A percentile compares a stretch with the other conserved stretches of the same genome.
phyloP scores from a whole-genome alignment of 2,797 vertebrate species.

The Petrocephalus schoutedeni region DNA sequence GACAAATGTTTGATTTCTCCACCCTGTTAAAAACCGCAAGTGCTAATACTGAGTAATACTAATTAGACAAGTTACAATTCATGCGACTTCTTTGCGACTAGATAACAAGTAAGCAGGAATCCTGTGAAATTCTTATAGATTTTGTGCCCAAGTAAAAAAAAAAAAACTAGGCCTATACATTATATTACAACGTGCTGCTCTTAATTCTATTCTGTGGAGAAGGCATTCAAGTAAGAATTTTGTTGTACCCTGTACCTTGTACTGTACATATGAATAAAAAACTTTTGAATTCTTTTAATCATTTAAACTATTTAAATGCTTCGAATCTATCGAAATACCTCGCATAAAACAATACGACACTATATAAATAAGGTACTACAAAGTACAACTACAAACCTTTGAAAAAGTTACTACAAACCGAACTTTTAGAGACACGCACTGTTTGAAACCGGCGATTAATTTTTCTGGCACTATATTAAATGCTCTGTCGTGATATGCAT shows the following conservation, averaged over 20 bases:
- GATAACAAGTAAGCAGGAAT: background rate
- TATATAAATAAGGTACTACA: background rate
- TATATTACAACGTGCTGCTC: background rate
- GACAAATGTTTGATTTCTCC: background rate
- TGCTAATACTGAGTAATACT: background rate
- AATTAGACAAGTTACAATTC: background rate
- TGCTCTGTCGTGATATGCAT: background rate
- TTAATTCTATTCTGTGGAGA: too few species aligned
- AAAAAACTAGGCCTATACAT: background rate
- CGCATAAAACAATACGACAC: background rate
- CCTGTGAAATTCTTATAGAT: background rate
- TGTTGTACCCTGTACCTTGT: too few species aligned
- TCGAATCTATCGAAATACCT: background rate
- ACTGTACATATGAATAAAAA: too few species aligned
- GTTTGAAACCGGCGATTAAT: background rate
- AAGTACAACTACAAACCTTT: background rate
- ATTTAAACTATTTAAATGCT: background rate
- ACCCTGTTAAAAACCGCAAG: background rate
- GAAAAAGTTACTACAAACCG: background rate
- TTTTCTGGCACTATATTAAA: background rate
- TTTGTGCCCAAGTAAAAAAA: background rate
- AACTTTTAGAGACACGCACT: background rate
- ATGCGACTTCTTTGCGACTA: background rate
- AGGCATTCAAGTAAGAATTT: too few species aligned
- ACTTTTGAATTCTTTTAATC: too few species aligned